Base-by-base conservation (phyloP, 2,797 vertebrate genomes). In the Parauchenoglanis punctatus region DNA sequence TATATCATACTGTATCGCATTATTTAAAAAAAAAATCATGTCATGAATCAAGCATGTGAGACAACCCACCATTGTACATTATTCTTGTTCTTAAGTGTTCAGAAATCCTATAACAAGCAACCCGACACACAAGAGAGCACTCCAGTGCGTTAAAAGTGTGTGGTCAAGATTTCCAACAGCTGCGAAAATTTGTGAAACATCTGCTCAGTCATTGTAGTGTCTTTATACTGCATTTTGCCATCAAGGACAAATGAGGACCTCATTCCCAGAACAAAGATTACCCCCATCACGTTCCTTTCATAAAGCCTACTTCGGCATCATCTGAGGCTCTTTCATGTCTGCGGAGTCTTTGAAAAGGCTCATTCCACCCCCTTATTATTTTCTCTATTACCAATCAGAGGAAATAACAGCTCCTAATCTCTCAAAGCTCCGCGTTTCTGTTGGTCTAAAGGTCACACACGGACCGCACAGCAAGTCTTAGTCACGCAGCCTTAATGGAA, bases 361-460 rank as follows among this genome's bases (percentile, higher is more conserved):
- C 91, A 93, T 93, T 93, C 87, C 82, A 85, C 91, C 88, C 90
- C 87, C 59, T 54, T 56, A 68, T 88, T 89, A 89, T 91, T 92
- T 91, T 84, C 90, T 88, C 89, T 92, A 93, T 94, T 93, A 93
- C 93, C 92, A 94, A 96, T 96, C 94, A 95, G 93, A 93, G 91
- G 87, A 94, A 95, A 95, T 94, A 88, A 90, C 91, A 80, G 86
- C 89, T 83, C 93, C 94, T 93, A 93, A 90, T 89, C 84, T 77
- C 84, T 56, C 46, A 23, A 78, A 86, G 72, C 63, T 49, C 28
- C 23, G 76, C 76, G 13, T 81, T 61, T 63, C 25, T 35, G 25
- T 77, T 25, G 84, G 80, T 72, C 72, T 10, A 81, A 84, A 84
- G 87, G 59, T 84, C 67, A 65, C 73, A 76, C n/a, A 7, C 18